Evolutionary conservation across 2,113 vertebrate species (phyloP), one percentile per base, ranked within the genome.

Genomic region (Odocoileus hemionus): DNA sequence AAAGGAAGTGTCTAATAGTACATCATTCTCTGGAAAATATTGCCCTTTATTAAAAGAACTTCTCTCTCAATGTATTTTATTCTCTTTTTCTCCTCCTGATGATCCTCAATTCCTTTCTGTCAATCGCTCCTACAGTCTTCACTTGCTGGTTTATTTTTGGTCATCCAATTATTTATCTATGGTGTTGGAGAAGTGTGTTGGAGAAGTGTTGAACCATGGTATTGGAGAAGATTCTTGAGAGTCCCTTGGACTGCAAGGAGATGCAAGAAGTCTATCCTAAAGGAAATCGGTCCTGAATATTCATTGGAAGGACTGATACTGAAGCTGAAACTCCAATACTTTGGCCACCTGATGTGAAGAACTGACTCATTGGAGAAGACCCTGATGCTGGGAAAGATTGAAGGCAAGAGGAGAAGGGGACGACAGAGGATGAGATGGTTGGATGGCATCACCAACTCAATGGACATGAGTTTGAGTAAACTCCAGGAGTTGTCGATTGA

Each of bases 391-490:
- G 33, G 33, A 67, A 21, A 5, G 64, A 67, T 11, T 67, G 8
- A 21, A 2, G n/a, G 64, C 17, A 21, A n/a, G n/a, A 70, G 61
- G 17, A 70, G 4, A 67, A 67, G n/a, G 64, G 9, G n/a, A 70
- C 0, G 0, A 36, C 9, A 70, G n/a, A 70, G n/a, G 17, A 36
- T 0, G 1, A 70, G n/a, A 70, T 36, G 9, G 17, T 6, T 36
- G 64, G n/a, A 36, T 70, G 64, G 64, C 17, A 70, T 70, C n/a
- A 70, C 64, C 3, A 1, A 70, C n/a, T 70, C 64, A 70, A 70
- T 21, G n/a, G 33, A 70, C 64, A 70, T 36, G n/a, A 11, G 9
- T 70, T 11, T 36, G n/a, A 70, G 17, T 70, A 70, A 36, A 21
- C 64, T 70, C 17, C 9, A 21, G 5, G 17, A 36, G 64, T 6